phyloP scores from a whole-genome alignment of 2,113 vertebrate species.

The Casuarius casuarius region DNA sequence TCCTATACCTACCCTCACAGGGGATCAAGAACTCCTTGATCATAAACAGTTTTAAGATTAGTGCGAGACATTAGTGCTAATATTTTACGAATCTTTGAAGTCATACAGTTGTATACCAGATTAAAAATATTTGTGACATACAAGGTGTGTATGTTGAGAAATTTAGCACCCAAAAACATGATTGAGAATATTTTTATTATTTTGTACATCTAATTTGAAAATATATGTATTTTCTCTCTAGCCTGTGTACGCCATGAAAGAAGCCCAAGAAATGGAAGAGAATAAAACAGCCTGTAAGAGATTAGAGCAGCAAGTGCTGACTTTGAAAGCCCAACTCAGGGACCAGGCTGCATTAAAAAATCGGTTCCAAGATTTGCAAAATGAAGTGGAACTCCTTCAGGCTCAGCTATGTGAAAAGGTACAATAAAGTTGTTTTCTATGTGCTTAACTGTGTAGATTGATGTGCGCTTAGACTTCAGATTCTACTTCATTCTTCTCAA shows the following conservation, averaged over 20 bases:
- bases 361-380: not conserved
- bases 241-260: not conserved
- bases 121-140: not conserved
- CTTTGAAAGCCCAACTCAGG: slow-evolving; percentile 74
- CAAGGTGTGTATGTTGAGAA: not conserved
- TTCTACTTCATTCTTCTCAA: not conserved
- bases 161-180: not conserved
- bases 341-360: slow-evolving; percentile 59
- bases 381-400: slow-evolving; percentile 56
- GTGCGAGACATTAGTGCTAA: not conserved
- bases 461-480: not conserved
- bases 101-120: not conserved
- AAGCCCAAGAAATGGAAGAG: not conserved
- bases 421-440: not conserved
- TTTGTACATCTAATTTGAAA: not conserved
- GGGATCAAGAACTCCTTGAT: not conserved
- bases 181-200: not conserved
- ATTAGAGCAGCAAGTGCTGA: slow-evolving; percentile 67
- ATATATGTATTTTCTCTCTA: not conserved
- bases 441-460: not conserved
- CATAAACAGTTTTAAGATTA: not conserved
- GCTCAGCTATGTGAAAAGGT: slow-evolving; percentile 80
- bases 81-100: not conserved
- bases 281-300: slow-evolving; percentile 34
- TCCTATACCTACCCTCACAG: not conserved